Evolutionary conservation across 2,888 invertebrate species (phyloP), one percentile per base, ranked within the genome.

Genomic region (Bruchidius siliquastri): DNA sequence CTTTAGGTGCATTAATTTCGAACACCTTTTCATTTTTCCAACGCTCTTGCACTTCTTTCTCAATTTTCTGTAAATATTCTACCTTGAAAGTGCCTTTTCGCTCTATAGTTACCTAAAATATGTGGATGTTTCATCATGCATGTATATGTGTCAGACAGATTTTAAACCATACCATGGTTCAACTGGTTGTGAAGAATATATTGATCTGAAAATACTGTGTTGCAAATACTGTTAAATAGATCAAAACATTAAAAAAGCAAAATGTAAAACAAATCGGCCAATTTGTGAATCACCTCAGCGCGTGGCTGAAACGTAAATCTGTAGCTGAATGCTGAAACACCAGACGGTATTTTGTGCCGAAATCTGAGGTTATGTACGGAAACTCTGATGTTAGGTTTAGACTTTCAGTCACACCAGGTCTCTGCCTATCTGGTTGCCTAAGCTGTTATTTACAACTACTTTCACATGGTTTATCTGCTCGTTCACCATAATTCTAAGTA

Each of bases 71-170:
- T 4, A 99, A 90, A 84, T 95, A 96, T 84, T 95, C 94, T 68
- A 99, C 95, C 88, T 99, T 99, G 81, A 96, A 96, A n/a, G 97
- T 97, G 70, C 97, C 97, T 87, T 98, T 99, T 69, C 97, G 88
- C 80, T 93, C 93, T 68, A 84, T 77, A 68, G 83, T 82, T 77
- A 83, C 79, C 84, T 81, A 74, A 76, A 73, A 75, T 70, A 67
- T 71, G 67, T 20, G 20, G 67, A 67, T 4, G 21, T 71, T 71
- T 21, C 67, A 66, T 67, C 71, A 71, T 71, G 4, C 20, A 13
- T 4, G 8, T 49, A 49, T 30, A 49, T 49, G 18, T 1, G 13
- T 49, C 13, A 49, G 1, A 49, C 18, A 1, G 49, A 49, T 49
- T 49, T 49, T 49, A 49, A 8, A 49, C 6, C 49, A 13, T 49